These are phyloP conservation scores for Polia nebulosa DNA, from an alignment of 2,888 invertebrate species.

Conservation along the genomic window DNA sequence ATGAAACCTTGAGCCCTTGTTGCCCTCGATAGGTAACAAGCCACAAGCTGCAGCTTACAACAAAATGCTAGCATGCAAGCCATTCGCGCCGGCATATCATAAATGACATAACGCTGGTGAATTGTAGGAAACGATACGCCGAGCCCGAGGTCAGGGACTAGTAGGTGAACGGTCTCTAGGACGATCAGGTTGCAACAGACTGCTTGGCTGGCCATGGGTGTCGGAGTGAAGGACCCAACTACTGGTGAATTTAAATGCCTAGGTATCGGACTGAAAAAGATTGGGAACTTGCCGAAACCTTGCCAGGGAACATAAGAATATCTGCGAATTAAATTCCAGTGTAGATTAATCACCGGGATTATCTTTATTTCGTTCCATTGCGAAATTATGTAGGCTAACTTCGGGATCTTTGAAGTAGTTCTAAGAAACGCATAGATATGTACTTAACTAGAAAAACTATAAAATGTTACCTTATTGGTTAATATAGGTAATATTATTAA, in stretches of 20 bases:
- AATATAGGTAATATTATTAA: too few species aligned
- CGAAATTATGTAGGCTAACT: neutral
- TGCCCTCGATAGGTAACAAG: too few species aligned
- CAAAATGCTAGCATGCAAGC: constrained; percentile 1
- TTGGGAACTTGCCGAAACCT: too few species aligned
- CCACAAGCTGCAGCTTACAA: neutral
- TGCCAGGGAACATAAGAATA: too few species aligned
- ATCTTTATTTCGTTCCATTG: neutral
- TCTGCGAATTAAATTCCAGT: too few species aligned
- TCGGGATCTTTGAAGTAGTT: too few species aligned
- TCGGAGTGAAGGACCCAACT: neutral
- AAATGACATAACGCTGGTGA: neutral
- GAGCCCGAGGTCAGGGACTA: constrained; percentile 11
- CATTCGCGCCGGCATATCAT: constrained; percentile 14
- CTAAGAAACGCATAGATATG: too few species aligned
- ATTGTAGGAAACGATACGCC: constrained; percentile 25
- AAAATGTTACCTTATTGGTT: too few species aligned
- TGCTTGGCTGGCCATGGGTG: constrained; percentile 32
- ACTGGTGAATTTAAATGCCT: neutral
- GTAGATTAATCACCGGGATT: too few species aligned
- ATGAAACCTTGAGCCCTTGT: neutral
- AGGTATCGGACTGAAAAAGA: neutral
- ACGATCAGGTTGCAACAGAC: constrained; percentile 22
- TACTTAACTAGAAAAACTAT: too few species aligned
- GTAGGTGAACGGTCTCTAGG: constrained; percentile 9